Evolutionary conservation across 2,113 vertebrate genomes (phyloP), one percentile per base, ranked within the genome.

Genomic region (Ciconia boyciana): DNA sequence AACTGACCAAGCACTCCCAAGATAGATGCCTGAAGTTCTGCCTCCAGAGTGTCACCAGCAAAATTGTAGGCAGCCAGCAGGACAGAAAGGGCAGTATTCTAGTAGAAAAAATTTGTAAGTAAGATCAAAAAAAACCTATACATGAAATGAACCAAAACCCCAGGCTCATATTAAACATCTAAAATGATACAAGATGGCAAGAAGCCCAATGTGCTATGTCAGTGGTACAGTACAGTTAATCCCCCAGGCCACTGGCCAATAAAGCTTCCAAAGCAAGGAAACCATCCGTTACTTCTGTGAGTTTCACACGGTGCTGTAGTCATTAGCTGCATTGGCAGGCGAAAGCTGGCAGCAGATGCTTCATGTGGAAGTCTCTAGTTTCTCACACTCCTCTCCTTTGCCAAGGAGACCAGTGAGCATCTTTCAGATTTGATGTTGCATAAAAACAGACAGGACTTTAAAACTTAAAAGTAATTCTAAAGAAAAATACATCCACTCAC

Each of bases 1-100:
- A 99, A 97, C 87, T 98, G 98, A 74, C 97, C 88, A 57, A 98
- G 80, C 16, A 98, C 76, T 92, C 90, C 98, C 66, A 92, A 32
- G 34, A 98, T 46, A 44, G 98, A 94, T 29, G 51, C 60, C 82
- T 92, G 92, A 24, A 98, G 92, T 78, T 96, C 97, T 34, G 92
- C 62, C 46, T 98, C 98, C 68, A 98, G 64, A 84, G 89, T 32
- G 6, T 98, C 98, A 17, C 97, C 96, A 76, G 97, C 96, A 86
- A 95, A 98, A 72, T 49, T 96, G 84, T 98, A 98, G 70, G 97
- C 97, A 49, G 92, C 90, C 48, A 99, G 94, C 95, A 99, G 78
- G 89, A 97, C 98, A 17, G 94, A 97, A 41, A 99, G 98, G 19
- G 88, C 98, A 9, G 49, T 57, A 71, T 99, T 99, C 99, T 99